A percentile compares a stretch with the other conserved stretches of the same genome.
These are phyloP conservation scores for Rousettus leschenaultii DNA, from an alignment of 2,113 vertebrate species.

Conservation along the genomic window DNA sequence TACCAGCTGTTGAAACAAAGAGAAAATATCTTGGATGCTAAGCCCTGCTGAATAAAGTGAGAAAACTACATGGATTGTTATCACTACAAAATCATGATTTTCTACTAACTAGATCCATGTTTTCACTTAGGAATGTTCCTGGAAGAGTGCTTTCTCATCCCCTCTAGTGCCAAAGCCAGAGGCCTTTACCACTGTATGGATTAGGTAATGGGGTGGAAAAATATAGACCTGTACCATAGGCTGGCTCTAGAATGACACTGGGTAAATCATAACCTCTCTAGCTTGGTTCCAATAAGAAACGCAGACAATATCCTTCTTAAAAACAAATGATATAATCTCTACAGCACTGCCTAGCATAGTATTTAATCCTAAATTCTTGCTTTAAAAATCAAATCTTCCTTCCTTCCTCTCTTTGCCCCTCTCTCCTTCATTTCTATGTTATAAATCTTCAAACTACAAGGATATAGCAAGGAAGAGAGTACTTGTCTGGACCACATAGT, in stretches of 20 bases:
- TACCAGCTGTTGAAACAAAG: conserved; percentile 36
- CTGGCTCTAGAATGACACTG: background rate
- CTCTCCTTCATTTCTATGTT: background rate
- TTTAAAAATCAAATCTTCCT: background rate
- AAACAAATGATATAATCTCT: background rate
- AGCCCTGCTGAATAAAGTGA: conserved; percentile 30
- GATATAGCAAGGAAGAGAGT: accelerated
- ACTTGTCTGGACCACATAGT: accelerated
- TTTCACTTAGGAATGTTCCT: background rate
- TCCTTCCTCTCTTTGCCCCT: background rate
- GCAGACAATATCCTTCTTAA: background rate
- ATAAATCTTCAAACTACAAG: background rate
- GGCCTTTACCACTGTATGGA: background rate
- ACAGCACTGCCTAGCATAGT: background rate
- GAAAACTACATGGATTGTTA: conserved; percentile 9
- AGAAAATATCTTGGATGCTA: conserved; percentile 33
- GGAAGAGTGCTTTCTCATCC: background rate
- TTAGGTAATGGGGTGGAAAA: background rate
- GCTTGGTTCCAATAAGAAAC: background rate
- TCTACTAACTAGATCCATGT: background rate
- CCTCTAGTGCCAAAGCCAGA: background rate
- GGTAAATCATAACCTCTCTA: background rate
- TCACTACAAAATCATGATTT: background rate
- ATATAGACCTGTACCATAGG: too few species aligned
- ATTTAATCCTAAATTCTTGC: background rate